Base-by-base conservation (phyloP, 2,888 invertebrate genomes). In the Euclidia mi region DNA sequence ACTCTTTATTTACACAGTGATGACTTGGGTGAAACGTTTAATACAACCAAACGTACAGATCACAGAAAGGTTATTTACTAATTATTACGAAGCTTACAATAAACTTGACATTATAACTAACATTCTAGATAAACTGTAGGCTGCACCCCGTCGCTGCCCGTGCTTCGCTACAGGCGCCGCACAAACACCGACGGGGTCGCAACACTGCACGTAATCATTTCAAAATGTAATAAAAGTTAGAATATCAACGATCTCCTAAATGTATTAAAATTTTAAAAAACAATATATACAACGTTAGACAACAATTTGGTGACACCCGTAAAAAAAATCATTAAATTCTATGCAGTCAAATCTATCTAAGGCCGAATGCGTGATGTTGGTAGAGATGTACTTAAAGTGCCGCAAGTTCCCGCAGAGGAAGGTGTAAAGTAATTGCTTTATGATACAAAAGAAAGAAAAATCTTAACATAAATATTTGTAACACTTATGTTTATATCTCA, bases 261-360 rank as follows among this genome's bases (percentile, higher is more conserved):
- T 72, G 72, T 80, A 75, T 76, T 74, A 71, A 79, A 74, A 77
- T 72, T 80, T 80, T 81, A 81, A 72, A 78, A 87, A 84, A 84
- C 81, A 82, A 84, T 83, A 82, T 79, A 53, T 80, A 84, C 79
- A 79, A 76, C 71, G 60, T 66, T 76, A 77, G 65, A 76, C 76
- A 78, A 79, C 68, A 66, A 76, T 72, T 66, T 62, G 60, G 60
- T 67, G 66, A 68, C 74, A 79, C 66, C 75, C 75, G 71, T 76
- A 76, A 79, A 69, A 72, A 79, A 72, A 65, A 25, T 67, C 48
- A 48, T 59, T 78, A 76, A 85, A 89, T 91, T 92, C 91, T 88
- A 94, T 93, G 94, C 94, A 94, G 94, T 92, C 93, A 94, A 94
- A 94, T 94, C 94, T 91, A 87, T 83, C 79, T 81, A 85, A 86